Evolutionary conservation across 2,113 vertebrate species (phyloP), one percentile per base, ranked within the genome.

Genomic region (Eurystomus gularis): DNA sequence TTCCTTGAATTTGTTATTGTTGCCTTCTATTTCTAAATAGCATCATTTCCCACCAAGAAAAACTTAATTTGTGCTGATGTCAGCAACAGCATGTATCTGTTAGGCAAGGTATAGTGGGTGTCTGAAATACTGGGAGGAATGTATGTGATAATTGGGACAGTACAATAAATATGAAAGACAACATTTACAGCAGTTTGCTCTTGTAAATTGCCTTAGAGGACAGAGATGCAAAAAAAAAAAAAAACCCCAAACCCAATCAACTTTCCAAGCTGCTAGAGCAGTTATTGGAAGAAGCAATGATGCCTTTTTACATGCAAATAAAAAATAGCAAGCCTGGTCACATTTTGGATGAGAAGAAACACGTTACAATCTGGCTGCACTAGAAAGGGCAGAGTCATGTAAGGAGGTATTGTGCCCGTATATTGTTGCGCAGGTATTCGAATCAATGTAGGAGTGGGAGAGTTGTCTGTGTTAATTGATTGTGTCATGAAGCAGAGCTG

Each of bases 1-100:
- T 94, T 92, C 57, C 58, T 93, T 93, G 54, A 72, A 84, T 96
- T 97, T 94, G 79, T 95, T 96, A 55, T 95, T 96, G 70, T 92
- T 95, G 86, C 64, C 16, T 92, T 96, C 25, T 94, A 76, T 81
- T 96, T 95, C 65, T 68, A 96, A 89, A 64, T 51, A 86, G 17
- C 48, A 75, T 42, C 3, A 44, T 91, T 97, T 96, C 77, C 79
- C 86, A 68, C 80, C 42, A 88, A 90, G 79, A 83, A 85, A 7
- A 71, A 19, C 17, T 84, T 64, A 40, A 55, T 52, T 95, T 76
- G 54, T 82, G 91, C 90, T 80, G 61, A 75, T 84, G 80, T 95
- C 71, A 90, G 81, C 82, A 93, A 35, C 51, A 88, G 46, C 39
- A 64, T 60, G 51, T 81, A 54, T 46, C 81, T 82, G 66, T 73